Evolutionary conservation across 2,888 invertebrate genomes (phyloP).

Genomic region (Odontocerum albicorne): DNA sequence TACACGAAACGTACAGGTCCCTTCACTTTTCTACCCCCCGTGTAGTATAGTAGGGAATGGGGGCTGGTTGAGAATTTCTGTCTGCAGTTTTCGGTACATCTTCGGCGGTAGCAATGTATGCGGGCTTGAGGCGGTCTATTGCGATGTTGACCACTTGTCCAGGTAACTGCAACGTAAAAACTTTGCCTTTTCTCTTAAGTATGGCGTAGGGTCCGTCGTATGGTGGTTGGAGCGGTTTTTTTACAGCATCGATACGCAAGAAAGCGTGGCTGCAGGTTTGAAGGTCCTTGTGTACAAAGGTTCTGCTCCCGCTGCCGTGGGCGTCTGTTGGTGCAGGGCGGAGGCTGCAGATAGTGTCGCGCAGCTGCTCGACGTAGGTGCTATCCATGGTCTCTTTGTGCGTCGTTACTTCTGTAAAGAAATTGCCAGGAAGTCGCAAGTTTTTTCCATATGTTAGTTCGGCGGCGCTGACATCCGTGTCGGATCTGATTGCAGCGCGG

Average conservation of each 20-base stretch:
- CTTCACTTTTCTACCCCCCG: too few relatives aligned
- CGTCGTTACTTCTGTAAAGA: constrained; percentile 28
- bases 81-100: too few relatives aligned
- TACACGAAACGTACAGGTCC: too few relatives aligned
- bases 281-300: constrained; percentile 3
- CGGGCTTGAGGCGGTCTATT: constrained; percentile 3
- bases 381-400: too few relatives aligned
- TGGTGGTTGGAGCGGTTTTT: constrained; percentile 2
- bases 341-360: background rate
- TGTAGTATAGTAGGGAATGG: too few relatives aligned
- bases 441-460: constrained; percentile 38
- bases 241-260: background rate
- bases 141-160: background rate
- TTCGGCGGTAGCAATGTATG: too few relatives aligned
- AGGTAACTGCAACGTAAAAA: background rate
- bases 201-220: constrained; percentile 1
- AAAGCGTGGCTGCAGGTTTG: background rate
- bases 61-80: too few relatives aligned
- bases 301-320: background rate
- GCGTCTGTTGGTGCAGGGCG: background rate
- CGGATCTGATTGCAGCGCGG: constrained; percentile 35
- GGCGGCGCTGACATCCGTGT: constrained; percentile 37
- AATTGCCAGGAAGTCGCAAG: constrained; percentile 38
- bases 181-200: background rate
- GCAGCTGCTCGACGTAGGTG: too few relatives aligned